Evolutionary conservation across 2,113 vertebrate genomes (phyloP).

Genomic region (Melanocharis versteri): DNA sequence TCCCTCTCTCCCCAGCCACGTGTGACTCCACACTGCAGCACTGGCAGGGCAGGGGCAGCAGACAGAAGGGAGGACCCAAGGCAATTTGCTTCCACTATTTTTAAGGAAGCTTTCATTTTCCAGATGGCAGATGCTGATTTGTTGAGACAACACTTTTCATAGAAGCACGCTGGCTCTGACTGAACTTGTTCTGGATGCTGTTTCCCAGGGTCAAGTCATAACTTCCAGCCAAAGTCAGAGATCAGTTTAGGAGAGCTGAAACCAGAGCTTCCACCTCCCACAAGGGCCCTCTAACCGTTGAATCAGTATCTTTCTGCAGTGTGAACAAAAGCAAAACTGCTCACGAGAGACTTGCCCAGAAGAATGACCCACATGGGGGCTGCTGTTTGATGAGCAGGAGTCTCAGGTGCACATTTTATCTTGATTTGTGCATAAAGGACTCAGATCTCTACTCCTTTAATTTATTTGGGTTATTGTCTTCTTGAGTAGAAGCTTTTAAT

Average conservation of each 20-base stretch:
- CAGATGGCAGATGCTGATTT: neutral
- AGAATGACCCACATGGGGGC: accelerated
- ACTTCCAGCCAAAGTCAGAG: neutral
- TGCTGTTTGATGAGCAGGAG: neutral
- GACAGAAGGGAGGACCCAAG: neutral
- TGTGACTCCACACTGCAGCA: neutral
- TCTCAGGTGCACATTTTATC: neutral
- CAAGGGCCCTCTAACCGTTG: neutral
- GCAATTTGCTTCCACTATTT: neutral
- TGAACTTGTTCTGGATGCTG: neutral
- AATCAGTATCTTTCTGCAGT: neutral
- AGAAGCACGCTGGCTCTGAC: neutral
- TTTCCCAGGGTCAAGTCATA: neutral
- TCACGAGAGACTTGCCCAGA: neutral
- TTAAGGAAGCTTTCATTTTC: neutral
- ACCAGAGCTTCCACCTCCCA: neutral
- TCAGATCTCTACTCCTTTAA: neutral
- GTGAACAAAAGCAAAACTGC: neutral
- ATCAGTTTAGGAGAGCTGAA: neutral
- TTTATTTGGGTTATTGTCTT: neutral
- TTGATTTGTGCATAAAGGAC: neutral
- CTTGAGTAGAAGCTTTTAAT: neutral
- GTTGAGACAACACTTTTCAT: neutral
- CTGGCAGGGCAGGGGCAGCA: neutral
- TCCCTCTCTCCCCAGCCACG: neutral